These are phyloP conservation scores for Cantharis nigra DNA, from an alignment of 2,888 invertebrate species.

Conservation along the genomic window DNA sequence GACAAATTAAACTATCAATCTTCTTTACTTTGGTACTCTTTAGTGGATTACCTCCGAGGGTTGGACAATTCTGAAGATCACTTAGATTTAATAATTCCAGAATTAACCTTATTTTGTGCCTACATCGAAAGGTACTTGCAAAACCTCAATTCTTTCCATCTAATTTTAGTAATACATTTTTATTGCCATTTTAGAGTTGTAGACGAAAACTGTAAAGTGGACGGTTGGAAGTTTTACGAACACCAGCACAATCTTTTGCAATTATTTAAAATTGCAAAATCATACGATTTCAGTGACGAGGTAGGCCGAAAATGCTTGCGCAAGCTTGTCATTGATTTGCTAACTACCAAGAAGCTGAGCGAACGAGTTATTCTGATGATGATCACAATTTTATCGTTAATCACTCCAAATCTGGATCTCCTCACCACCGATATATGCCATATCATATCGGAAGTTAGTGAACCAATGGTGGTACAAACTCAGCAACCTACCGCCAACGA, in stretches of 20 bases:
- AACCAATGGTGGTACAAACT: conserved; percentile 34
- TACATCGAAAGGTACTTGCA: conserved; percentile 69
- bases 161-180: background rate
- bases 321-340: conserved; percentile 59
- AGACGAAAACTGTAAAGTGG: conserved; percentile 4
- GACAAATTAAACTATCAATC: conserved; percentile 61
- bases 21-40: conserved; percentile 67
- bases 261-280: conserved; percentile 62
- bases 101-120: conserved; percentile 71
- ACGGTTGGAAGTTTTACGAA: conserved; percentile 51
- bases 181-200: background rate
- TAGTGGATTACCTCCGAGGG: conserved; percentile 58
- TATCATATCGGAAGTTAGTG: conserved; percentile 43
- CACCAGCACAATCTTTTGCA: conserved; percentile 67
- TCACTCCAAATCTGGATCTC: conserved; percentile 32
- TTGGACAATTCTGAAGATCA: conserved; percentile 47
- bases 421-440: conserved; percentile 40
- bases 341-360: conserved; percentile 58
- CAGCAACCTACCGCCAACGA: conserved; percentile 14
- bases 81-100: conserved; percentile 70
- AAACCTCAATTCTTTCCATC: background rate
- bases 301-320: conserved; percentile 59
- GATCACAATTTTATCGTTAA: conserved; percentile 34
- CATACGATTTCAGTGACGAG: conserved; percentile 70
- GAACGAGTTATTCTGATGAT: conserved; percentile 38